phyloP scores from a whole-genome alignment of 2,797 vertebrate genomes.

The Gallinago stenura region DNA sequence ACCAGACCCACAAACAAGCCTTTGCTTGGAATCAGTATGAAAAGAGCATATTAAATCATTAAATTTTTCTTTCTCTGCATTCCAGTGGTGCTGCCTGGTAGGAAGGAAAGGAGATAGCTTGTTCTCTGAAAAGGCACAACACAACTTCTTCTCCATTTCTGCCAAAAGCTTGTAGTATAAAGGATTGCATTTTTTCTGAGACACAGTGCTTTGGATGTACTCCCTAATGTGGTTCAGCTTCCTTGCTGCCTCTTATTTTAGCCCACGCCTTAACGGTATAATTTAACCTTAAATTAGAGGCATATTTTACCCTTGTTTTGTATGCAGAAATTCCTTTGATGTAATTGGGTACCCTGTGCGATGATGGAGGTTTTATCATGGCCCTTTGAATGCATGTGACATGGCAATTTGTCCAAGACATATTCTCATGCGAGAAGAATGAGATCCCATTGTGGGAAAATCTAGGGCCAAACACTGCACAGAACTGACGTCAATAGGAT shows the following conservation, averaged over 20 bases:
- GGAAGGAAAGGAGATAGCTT: neutral
- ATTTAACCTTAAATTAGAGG: slow-evolving; percentile 65
- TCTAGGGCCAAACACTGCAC: slow-evolving; percentile 8
- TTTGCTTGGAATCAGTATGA: neutral
- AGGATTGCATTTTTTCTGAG: neutral
- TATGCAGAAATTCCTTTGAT: slow-evolving; percentile 70
- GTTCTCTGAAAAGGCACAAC: neutral
- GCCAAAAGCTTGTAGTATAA: neutral
- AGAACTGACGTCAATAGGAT: slow-evolving; percentile 55
- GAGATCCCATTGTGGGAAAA: slow-evolving; percentile 65
- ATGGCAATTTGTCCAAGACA: slow-evolving; percentile 72
- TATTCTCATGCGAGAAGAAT: slow-evolving; percentile 68
- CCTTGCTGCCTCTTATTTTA: slow-evolving; percentile 32
- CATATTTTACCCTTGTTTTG: slow-evolving; percentile 47
- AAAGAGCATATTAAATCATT: neutral
- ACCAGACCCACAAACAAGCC: neutral
- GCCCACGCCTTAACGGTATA: slow-evolving; percentile 36
- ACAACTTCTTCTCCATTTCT: neutral
- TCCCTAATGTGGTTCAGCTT: slow-evolving; percentile 32
- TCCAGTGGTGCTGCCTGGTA: neutral
- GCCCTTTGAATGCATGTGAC: slow-evolving; percentile 62
- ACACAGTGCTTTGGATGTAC: slow-evolving; percentile 3
- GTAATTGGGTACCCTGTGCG: neutral
- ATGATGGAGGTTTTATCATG: slow-evolving; percentile 56
- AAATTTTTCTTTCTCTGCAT: neutral